phyloP scores from a whole-genome alignment of 37 sponge, comb jelly and placozoan genomes.

The Chondrilla cf. caribensis region DNA sequence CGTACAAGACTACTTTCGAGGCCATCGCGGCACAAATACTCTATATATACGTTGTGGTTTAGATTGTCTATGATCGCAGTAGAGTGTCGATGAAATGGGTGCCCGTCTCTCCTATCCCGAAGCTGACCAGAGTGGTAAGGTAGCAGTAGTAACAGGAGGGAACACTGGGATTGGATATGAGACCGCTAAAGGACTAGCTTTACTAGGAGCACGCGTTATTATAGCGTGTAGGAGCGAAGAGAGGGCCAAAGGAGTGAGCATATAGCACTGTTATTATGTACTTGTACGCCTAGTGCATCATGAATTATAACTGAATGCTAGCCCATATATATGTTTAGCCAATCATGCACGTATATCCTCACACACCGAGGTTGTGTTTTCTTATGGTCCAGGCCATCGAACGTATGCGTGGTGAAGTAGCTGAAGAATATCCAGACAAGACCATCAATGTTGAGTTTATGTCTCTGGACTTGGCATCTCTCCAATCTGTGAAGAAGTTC shows the following conservation, averaged over 20 bases:
- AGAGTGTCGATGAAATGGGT: constrained; percentile 54
- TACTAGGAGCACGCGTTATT: constrained; percentile 74
- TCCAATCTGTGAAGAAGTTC: constrained; percentile 61
- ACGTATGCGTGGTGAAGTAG: constrained; percentile 42
- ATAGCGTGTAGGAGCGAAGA: constrained; percentile 71
- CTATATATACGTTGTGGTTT: too few relatives aligned
- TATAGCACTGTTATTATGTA: too few relatives aligned
- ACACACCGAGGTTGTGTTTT: too few relatives aligned
- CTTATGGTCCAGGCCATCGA: constrained; percentile 37
- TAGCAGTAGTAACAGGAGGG: constrained; percentile 78
- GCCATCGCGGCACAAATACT: too few relatives aligned
- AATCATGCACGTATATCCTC: too few relatives aligned
- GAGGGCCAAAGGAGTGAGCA: constrained; percentile 46
- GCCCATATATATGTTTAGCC: not conserved
- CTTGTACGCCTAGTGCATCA: too few relatives aligned
- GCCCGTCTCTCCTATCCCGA: constrained; percentile 40
- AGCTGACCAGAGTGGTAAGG: constrained; percentile 58
- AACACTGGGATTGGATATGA: constrained; percentile 86
- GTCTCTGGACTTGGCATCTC: constrained; percentile 65
- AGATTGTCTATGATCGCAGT: too few relatives aligned
- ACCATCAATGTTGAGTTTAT: constrained; percentile 67
- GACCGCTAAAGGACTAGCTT: constrained; percentile 66
- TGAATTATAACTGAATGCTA: too few relatives aligned
- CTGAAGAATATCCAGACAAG: constrained; percentile 23
- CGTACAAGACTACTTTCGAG: too few relatives aligned